Base-by-base conservation (phyloP, 2,113 vertebrate genomes). In the Tragulus kanchil region DNA sequence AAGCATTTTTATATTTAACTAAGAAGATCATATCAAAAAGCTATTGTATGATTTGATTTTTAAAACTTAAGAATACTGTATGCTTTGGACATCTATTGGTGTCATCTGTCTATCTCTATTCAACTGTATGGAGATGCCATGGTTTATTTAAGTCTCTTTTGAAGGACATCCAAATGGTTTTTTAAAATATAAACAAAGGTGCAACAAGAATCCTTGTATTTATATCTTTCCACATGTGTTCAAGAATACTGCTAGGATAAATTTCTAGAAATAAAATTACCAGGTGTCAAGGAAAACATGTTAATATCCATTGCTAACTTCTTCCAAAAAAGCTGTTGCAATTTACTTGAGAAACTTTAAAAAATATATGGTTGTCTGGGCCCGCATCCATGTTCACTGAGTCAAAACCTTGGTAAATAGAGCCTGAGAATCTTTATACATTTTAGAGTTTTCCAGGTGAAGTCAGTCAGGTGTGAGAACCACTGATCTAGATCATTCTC, bases 171-270 rank as follows among this genome's bases (percentile, higher is more conserved):
- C 48, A 92, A 56, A 50, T 48, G n/a, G 1, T 59, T 52, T 78
- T 79, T 56, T 42, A 42, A 79, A 64, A 65, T 84, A 86, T 85
- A 88, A 86, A 91, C 78, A 93, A 85, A 91, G 13, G 59, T 67
- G 25, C 50, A 93, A 21, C 85, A 91, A 73, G 77, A 65, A 79
- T 77, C 16, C 25, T 85, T 65, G 6, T 25, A 73, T 45, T 28
- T 59, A 23, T 85, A 45, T 87, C 36, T 15, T 90, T 90, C 28
- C 64, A 79, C 1, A 7, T 11, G 58, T 91, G 11, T 61, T 95
- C 52, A 89, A 77, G 11, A 52, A 54, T 85, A 86, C 15, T 87
- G n/a, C 14, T 28, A 77, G 36, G 42, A 71, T 91, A 94, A 58
- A 61, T 26, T 78, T 64, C 61, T 86, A 83, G 26, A 67, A 79